Conservation (phyloP, 2,797 vertebrate genomes). For the Meriones psammophilus region DNA sequence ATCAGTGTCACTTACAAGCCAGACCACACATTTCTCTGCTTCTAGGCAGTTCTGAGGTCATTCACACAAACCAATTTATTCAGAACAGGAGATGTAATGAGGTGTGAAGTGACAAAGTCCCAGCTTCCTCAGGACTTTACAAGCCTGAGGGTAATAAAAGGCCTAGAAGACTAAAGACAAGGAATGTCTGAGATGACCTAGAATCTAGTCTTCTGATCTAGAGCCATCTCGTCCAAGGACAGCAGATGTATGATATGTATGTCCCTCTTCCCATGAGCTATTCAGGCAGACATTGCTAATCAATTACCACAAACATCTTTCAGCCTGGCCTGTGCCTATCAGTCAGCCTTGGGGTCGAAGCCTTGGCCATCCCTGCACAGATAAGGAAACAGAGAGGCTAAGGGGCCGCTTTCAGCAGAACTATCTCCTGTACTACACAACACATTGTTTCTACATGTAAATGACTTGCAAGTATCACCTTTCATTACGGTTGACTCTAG, state of each 20-base stretch:
- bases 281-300: constrained; percentile 41
- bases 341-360: neutral
- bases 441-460: neutral
- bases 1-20: neutral
- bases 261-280: neutral
- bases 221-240: neutral
- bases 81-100: neutral
- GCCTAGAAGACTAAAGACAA: neutral
- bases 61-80: neutral
- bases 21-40: neutral
- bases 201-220: neutral
- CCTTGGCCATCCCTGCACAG: neutral
- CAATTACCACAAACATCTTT: neutral
- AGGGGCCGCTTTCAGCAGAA: neutral
- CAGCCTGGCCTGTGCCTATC: neutral
- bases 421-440: neutral
- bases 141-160: neutral
- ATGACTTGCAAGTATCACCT: neutral
- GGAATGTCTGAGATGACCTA: neutral
- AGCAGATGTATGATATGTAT: neutral
- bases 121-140: neutral
- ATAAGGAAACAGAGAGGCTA: neutral
- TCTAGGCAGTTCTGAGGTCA: neutral
- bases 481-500: neutral
- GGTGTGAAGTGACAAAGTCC: neutral